A percentile compares a stretch with the other conserved stretches of the same genome.
phyloP scores from a whole-genome alignment of 2,888 invertebrate species.

The Azorinus chamasolen region DNA sequence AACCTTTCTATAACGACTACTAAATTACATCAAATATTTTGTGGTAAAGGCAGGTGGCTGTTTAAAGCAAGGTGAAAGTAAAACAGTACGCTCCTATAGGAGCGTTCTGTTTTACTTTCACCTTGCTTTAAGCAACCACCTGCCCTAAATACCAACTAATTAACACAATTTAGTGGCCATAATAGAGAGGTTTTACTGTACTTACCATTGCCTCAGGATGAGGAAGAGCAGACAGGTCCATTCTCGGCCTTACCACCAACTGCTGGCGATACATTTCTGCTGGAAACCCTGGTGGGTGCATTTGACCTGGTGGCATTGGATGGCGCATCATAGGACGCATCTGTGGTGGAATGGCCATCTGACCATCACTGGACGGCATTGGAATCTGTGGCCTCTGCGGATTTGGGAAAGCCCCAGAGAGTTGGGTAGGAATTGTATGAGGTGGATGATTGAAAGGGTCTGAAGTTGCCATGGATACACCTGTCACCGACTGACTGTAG shows the following conservation, averaged over 20 bases:
- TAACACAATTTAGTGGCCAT: too few species aligned
- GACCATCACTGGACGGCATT: constrained; percentile 41
- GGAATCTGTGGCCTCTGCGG: constrained; percentile 10
- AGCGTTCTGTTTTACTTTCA: too few species aligned
- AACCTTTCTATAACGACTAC: too few species aligned
- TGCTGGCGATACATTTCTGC: constrained; percentile 46
- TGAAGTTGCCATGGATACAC: constrained; percentile 36
- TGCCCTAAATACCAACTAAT: too few species aligned
- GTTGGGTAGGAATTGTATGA: constrained; percentile 69
- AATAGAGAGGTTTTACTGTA: too few species aligned
- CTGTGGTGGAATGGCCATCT: constrained; percentile 40
- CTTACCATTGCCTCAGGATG: not conserved
- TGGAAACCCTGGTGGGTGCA: constrained; percentile 38
- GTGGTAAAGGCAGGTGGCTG: too few species aligned
- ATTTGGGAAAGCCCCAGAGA: constrained; percentile 19
- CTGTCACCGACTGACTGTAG: constrained; percentile 8
- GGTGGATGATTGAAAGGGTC: constrained; percentile 79
- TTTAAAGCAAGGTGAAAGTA: too few species aligned
- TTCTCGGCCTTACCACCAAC: constrained; percentile 61
- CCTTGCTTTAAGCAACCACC: too few species aligned
- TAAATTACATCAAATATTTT: too few species aligned
- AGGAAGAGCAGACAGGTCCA: constrained; percentile 43
- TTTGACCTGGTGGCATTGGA: constrained; percentile 18
- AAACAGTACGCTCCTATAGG: too few species aligned
- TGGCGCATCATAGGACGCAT: constrained; percentile 58